A percentile compares a stretch with the other conserved stretches of the same genome.
These are phyloP conservation scores for Hemibagrus guttatus DNA, from an alignment of 2,797 vertebrate genomes.

Conservation along the genomic window DNA sequence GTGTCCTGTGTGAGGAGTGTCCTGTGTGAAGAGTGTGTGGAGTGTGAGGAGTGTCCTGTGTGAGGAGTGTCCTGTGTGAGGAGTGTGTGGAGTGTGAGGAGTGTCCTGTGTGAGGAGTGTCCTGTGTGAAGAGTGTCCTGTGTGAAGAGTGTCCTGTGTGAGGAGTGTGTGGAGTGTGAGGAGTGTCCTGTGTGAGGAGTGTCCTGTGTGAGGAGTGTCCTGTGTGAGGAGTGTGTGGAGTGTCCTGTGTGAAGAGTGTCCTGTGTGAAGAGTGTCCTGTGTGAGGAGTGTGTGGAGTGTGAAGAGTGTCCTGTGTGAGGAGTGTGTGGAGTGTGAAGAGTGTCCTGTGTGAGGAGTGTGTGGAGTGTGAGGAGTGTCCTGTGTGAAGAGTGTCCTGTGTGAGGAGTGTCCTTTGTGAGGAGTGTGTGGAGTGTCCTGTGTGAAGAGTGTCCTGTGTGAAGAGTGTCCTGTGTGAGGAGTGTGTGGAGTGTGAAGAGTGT, in stretches of 20 bases:
- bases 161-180: too few relatives aligned
- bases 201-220: background rate
- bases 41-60: constrained; percentile 9
- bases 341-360: background rate
- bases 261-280: background rate
- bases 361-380: background rate
- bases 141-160: too few relatives aligned
- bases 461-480: background rate
- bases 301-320: background rate
- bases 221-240: background rate
- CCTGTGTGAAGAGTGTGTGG: too few relatives aligned
- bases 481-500: too few relatives aligned
- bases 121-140: too few relatives aligned
- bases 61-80: background rate
- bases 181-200: too few relatives aligned
- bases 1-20: background rate
- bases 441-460: too few relatives aligned
- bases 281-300: background rate
- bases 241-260: background rate
- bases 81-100: background rate
- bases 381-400: background rate
- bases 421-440: background rate
- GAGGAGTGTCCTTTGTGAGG: background rate
- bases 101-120: too few relatives aligned
- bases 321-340: background rate